Evolutionary conservation across 1,140 invertebrate genomes (phyloP), one percentile per base, ranked within the genome.

Genomic region (Pinna nobilis): DNA sequence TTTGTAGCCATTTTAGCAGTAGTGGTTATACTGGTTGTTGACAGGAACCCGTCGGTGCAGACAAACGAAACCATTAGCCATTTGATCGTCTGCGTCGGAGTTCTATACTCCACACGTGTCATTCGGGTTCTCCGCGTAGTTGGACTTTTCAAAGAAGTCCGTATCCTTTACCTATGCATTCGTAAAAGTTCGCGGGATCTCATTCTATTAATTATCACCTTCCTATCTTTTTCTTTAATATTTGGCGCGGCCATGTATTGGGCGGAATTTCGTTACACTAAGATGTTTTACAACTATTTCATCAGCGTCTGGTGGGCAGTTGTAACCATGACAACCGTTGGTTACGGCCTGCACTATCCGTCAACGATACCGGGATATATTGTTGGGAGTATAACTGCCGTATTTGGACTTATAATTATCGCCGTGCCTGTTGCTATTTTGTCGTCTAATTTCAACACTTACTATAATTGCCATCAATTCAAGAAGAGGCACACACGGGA

Each of bases 261-360:
- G 4, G 28, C 61, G 1, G 69, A 71, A 44, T 44, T 63, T 9
- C 2, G 32, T 1, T 49, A 64, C 20, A 7, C 49, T 0, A 11
- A 55, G 9, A 71, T 60, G 4, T 71, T 64, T 64, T 35, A 35
- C 11, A 53, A 61, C n/a, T 28, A 49, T 0, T 71, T 71, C 44
- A 32, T 50, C 3, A 96, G 96, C 11, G 90, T 98, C 65, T 98
- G 97, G 97, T 98, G 96, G 96, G 96, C 96, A n/a, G 91, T 98
- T 86, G 96, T 98, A 74, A 98, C 97, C 51, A 98, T 98, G 96
- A 98, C 97, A 70, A 98, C 97, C 0, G 97, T 98, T 32, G 97
- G 97, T 32, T 98, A 98, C 86, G 97, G 97, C 32, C 84, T 86
- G 51, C 57, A 77, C 3, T 51, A 50, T 11, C 79, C 79, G 20